Percentiles rank a stretch among this genome's conserved stretches.
These are phyloP conservation scores for Palythoa grandiflora DNA, from an alignment of 92 coral and sea anemone genomes.

Conservation along the genomic window DNA sequence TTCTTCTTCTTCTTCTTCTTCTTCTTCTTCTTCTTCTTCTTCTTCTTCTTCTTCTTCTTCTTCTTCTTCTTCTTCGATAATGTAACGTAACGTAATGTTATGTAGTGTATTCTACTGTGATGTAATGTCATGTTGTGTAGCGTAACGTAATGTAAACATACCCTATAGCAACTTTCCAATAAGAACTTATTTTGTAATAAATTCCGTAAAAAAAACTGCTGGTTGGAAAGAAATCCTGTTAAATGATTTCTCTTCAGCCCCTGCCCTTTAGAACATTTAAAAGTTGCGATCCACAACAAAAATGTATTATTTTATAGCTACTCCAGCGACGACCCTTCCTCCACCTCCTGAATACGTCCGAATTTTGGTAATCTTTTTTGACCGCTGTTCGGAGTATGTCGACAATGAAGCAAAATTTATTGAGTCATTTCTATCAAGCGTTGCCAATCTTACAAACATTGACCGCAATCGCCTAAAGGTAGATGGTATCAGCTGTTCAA, in stretches of 20 bases:
- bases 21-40: no score
- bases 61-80: no score
- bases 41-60: no score
- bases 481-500: slow-evolving; percentile 18
- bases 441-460: slow-evolving; percentile 7
- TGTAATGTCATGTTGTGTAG: no score
- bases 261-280: not conserved
- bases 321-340: not conserved
- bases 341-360: slow-evolving; percentile 45
- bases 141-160: no score
- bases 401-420: not conserved
- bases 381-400: slow-evolving; percentile 36
- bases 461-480: slow-evolving; percentile 5
- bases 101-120: no score
- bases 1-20: no score
- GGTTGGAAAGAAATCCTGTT: no score
- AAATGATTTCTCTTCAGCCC: not conserved
- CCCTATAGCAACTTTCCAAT: no score
- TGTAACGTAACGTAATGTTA: no score
- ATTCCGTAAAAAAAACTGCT: no score
- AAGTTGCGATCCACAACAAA: not conserved
- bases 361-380: slow-evolving; percentile 60
- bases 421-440: slow-evolving; percentile 14
- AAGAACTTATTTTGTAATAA: no score
- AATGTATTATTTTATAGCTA: not conserved